A percentile compares a stretch with the other conserved stretches of the same genome.
These are phyloP conservation scores for Eilema griseolum DNA, from an alignment of 2,888 invertebrate species.

Conservation along the genomic window DNA sequence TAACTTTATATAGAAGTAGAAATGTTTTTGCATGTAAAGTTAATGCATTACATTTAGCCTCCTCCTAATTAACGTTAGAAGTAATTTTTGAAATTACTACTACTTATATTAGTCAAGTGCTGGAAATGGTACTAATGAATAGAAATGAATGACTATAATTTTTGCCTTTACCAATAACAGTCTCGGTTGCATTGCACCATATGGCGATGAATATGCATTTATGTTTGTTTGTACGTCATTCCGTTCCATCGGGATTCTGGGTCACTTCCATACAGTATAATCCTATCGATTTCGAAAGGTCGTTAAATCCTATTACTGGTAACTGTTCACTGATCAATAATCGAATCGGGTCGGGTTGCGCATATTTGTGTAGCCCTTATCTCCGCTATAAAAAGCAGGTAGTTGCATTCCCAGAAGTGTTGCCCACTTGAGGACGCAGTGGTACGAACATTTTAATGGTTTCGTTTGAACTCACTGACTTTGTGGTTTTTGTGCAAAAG, in stretches of 20 bases:
- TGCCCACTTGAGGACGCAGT: constrained; percentile 67
- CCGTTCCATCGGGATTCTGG: constrained; percentile 65
- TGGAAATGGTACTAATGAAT: background rate
- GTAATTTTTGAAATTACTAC: background rate
- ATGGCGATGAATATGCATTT: constrained; percentile 67
- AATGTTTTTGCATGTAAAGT: too few species aligned
- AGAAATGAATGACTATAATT: constrained; percentile 39
- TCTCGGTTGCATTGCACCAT: constrained; percentile 56
- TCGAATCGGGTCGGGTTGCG: constrained; percentile 71
- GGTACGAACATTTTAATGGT: constrained; percentile 64
- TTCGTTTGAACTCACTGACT: constrained; percentile 55
- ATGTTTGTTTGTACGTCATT: constrained; percentile 58
- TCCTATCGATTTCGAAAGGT: constrained; percentile 68
- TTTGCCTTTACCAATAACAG: constrained; percentile 51
- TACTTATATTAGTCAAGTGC: background rate
- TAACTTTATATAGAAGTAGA: too few species aligned
- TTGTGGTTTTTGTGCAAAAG: constrained; percentile 67
- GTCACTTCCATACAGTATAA: constrained; percentile 69
- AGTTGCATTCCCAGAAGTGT: constrained; percentile 79
- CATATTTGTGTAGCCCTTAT: constrained; percentile 75
- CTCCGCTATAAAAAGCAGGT: constrained; percentile 81
- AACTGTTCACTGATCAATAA: constrained; percentile 65
- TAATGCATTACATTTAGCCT: too few species aligned
- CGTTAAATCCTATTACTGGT: constrained; percentile 56
- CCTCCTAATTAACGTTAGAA: background rate